These are phyloP conservation scores for Platichthys stellatus DNA, from an alignment of 2,113 vertebrate species.

Conservation along the genomic window DNA sequence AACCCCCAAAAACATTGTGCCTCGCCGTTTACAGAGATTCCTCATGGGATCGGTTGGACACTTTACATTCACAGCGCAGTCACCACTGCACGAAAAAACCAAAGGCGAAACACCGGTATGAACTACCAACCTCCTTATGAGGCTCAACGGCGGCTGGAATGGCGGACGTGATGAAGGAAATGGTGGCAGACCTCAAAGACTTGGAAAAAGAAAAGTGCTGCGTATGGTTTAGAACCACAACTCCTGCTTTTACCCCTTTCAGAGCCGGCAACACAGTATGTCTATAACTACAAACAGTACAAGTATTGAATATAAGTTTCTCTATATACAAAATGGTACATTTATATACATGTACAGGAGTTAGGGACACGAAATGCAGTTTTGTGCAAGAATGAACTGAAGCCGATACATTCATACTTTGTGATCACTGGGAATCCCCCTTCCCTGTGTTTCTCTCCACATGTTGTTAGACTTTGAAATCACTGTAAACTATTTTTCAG, in stretches of 20 bases:
- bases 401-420: constrained; percentile 68
- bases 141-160: constrained; percentile 20
- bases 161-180: constrained; percentile 38
- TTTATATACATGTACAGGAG: constrained; percentile 73
- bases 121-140: constrained; percentile 40
- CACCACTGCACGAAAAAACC: constrained; percentile 47
- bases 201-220: constrained; percentile 54
- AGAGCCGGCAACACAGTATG: constrained; percentile 60
- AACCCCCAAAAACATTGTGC: no score
- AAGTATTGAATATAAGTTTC: constrained; percentile 76
- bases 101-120: constrained; percentile 47
- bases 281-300: constrained; percentile 74
- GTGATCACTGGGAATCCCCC: constrained; percentile 25
- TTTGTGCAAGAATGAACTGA: constrained; percentile 75
- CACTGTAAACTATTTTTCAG: constrained; percentile 55
- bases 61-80: constrained; percentile 3
- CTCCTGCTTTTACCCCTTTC: constrained; percentile 50
- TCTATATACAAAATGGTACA: constrained; percentile 80
- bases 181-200: constrained; percentile 40
- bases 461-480: constrained; percentile 31
- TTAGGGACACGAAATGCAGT: constrained; percentile 63
- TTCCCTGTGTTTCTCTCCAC: constrained; percentile 12
- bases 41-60: constrained; percentile 4
- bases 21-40: no score
- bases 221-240: constrained; percentile 68